Conservation (phyloP, 2,888 invertebrate genomes). For the Girardia tigrina region DNA sequence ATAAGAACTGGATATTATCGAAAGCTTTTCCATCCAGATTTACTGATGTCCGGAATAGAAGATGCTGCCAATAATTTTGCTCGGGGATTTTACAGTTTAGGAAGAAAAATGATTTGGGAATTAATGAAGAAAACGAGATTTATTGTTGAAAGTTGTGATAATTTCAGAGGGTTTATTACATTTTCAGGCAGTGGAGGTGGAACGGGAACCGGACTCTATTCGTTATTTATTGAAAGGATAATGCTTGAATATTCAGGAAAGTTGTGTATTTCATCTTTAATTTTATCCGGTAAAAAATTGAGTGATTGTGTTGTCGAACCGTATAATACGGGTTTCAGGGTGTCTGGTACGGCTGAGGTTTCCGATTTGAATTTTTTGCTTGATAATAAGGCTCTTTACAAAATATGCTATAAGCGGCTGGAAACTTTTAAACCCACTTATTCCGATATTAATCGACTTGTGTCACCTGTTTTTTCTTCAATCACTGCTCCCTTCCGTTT, state of each 20-base stretch:
- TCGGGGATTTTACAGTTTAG: slow-evolving; percentile 35
- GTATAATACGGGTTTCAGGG: slow-evolving; percentile 80
- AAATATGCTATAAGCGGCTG: slow-evolving; percentile 59
- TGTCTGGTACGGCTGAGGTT: slow-evolving; percentile 76
- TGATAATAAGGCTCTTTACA: slow-evolving; percentile 40
- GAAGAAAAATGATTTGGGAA: slow-evolving; percentile 21
- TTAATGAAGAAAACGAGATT: neutral
- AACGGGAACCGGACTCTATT: neutral
- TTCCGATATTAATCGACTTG: slow-evolving; percentile 72
- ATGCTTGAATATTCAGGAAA: neutral
- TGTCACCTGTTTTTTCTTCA: slow-evolving; percentile 61
- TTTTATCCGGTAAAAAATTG: slow-evolving; percentile 37
- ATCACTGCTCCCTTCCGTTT: slow-evolving; percentile 50
- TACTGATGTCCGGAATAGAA: slow-evolving; percentile 37
- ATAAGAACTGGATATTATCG: slow-evolving; percentile 34
- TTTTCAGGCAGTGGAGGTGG: neutral
- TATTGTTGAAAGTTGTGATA: neutral
- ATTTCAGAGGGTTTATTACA: slow-evolving; percentile 1
- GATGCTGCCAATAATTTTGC: slow-evolving; percentile 38
- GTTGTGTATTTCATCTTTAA: neutral
- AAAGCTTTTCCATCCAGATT: slow-evolving; percentile 36
- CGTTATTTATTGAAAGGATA: neutral
- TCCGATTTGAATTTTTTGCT: slow-evolving; percentile 64
- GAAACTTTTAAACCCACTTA: slow-evolving; percentile 68
- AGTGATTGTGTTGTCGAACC: slow-evolving; percentile 38